These are phyloP conservation scores for Cuniculus paca DNA, from an alignment of 2,797 vertebrate species.

Conservation along the genomic window DNA sequence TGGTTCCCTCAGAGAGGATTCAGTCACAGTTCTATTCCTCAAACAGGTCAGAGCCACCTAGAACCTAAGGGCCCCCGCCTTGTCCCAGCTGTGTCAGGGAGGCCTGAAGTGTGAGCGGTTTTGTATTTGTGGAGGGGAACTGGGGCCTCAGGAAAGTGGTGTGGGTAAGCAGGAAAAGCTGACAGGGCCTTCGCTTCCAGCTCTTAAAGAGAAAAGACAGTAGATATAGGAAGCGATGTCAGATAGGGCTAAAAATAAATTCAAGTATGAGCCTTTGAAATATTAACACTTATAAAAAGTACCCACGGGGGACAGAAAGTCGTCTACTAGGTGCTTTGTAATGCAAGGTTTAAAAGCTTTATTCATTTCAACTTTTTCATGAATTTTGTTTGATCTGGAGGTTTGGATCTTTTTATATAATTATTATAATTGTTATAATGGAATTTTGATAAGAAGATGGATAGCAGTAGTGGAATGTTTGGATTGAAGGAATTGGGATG, in stretches of 20 bases:
- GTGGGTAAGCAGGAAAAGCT: neutral
- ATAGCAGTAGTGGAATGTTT: neutral
- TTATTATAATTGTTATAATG: neutral
- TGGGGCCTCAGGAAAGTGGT: neutral
- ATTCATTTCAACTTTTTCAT: constrained; percentile 64
- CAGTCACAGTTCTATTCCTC: accelerated
- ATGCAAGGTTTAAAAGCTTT: constrained; percentile 53
- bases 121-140: neutral
- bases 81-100: neutral
- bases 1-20: neutral
- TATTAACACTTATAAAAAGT: constrained; percentile 44
- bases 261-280: constrained; percentile 39
- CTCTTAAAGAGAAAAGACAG: constrained; percentile 55
- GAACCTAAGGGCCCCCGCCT: neutral
- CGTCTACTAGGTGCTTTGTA: constrained; percentile 35
- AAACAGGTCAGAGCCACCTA: neutral
- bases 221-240: neutral
- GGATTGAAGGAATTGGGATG: neutral
- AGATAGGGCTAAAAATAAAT: constrained; percentile 44
- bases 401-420: constrained; percentile 2
- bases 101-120: neutral
- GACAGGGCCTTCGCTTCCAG: neutral
- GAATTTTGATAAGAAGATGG: constrained; percentile 29
- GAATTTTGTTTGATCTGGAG: constrained; percentile 25
- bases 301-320: neutral